Base-by-base conservation (phyloP, 2,888 invertebrate species). In the Philopedon plagiatum region DNA sequence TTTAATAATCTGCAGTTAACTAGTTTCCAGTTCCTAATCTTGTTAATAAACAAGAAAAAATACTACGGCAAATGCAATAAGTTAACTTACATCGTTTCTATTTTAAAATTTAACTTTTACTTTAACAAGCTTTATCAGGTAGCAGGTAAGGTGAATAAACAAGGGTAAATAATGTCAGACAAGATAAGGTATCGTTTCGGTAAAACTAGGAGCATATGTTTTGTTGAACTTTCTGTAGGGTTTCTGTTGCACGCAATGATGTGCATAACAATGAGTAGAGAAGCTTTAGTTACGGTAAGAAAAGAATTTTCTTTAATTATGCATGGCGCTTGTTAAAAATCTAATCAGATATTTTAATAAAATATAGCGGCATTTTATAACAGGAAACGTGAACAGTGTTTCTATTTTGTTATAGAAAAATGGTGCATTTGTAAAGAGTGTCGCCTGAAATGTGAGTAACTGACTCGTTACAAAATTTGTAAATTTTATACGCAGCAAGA, bases 201-300 rank as follows among this genome's bases (percentile, higher is more conserved):
- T 63, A 13, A 18, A 60, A 60, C 39, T 63, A 34, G 26, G 56
- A 58, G 64, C 73, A 68, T 68, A 68, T 73, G 73, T 73, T 68
- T 67, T 78, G 78, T 82, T 83, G 83, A 83, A 83, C 83, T 84
- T 84, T 83, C 83, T 83, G 79, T 77, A 78, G 78, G 78, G 78
- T 76, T 79, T 76, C 78, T 76, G 75, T 79, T 78, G 79, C 84
- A 85, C 83, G 84, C 84, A 79, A 85, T 81, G 84, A 85, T 85
- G 84, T 84, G 84, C 84, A 84, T 84, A 84, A 83, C 82, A 83
- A 84, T 84, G 82, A 83, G 76, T 62, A 75, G 65, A 63, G 75
- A 75, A 77, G 76, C 75, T 73, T 73, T 71, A 71, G 71, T 46
- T 63, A 46, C 46, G 41, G n/a, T 39, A 5, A 7, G 2, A 39